Evolutionary conservation across 2,888 invertebrate species (phyloP).

Genomic region (Eurois occulta): DNA sequence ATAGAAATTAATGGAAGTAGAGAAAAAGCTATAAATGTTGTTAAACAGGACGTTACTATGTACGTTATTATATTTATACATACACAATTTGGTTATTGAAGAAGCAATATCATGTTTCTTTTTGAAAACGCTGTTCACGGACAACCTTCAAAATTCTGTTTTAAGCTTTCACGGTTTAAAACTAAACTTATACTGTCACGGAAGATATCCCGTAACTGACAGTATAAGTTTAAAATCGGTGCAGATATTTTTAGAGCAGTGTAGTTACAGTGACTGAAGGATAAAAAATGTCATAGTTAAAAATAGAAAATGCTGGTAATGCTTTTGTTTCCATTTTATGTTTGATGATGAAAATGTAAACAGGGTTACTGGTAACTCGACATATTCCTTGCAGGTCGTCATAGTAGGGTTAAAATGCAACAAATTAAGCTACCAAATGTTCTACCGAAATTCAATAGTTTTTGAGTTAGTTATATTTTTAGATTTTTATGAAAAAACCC

Average conservation of each 20-base stretch:
- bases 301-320: neutral
- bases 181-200: no score
- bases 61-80: neutral
- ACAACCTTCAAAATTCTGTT: neutral
- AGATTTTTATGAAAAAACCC: no score
- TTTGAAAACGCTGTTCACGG: neutral
- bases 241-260: conserved; percentile 9
- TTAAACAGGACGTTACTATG: neutral
- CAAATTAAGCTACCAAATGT: no score
- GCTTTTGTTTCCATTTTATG: neutral
- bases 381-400: no score
- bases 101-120: neutral
- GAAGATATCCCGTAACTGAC: no score
- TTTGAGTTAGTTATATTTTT: no score
- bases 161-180: no score
- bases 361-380: no score
- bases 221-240: no score
- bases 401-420: no score
- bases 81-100: conserved; percentile 1
- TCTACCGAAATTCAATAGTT: no score
- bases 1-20: neutral
- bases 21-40: neutral
- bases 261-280: neutral
- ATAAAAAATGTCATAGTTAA: neutral
- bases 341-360: neutral